Base-by-base conservation (phyloP, 1,140 invertebrate species). In the Mercenaria mercenaria region DNA sequence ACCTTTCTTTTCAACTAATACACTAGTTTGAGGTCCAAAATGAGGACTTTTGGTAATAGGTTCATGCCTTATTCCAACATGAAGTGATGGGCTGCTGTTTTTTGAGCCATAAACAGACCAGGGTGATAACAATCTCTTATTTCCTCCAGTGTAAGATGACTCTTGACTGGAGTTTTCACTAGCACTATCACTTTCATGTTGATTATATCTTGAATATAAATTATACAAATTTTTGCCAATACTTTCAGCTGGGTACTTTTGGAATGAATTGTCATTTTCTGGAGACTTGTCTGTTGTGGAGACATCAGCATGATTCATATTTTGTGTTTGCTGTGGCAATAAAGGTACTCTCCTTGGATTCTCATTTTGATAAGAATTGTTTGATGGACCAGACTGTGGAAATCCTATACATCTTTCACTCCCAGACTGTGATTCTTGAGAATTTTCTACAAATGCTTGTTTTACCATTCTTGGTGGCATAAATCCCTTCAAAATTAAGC, bases 381-480 rank as follows among this genome's bases (percentile, higher is more conserved):
- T 23, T 29, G 26, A 29, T 67, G 32, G 8, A 61, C 18, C 23
- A 61, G 56, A 61, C 1, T 32, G 11, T 32, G 29, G 61, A 1
- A 67, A 67, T 1, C 61, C 26, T 3, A 11, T 67, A 32, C 26
- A 32, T 37, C 26, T 37, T 6, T 67, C 61, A 23, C 10, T 1
- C 11, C 32, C 29, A 4, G 61, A 32, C 61, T 67, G 61, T 4
- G 61, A 67, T 32, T 32, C n/a, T 32, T 29, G 67, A 13, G 34
- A 39, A 34, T 37, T 72, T 72, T 41, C 67, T 26, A 74, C 0
- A 61, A 50, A 59, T 1, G 56, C 74, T 74, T 89, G 89, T 82
- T 89, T 91, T 4, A 92, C 72, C 50, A 94, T 37, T 82, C 93
- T 89, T 59, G 92, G 93, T 83, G 92, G 93, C 79, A 92, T 87